Evolutionary conservation across 2,797 vertebrate species (phyloP), one percentile per base, ranked within the genome.

Genomic region (Macropus fuliginosus): DNA sequence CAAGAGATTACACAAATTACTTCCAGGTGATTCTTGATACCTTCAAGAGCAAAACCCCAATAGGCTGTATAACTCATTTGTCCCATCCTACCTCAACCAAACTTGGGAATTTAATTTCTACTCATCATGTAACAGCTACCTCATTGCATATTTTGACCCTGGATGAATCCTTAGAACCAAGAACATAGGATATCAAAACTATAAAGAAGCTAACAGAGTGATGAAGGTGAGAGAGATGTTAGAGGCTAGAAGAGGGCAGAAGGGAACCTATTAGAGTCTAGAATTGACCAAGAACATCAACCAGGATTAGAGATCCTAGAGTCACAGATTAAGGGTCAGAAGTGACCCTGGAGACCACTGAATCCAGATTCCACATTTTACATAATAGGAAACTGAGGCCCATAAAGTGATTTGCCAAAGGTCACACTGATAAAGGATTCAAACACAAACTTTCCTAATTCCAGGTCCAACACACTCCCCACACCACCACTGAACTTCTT

Each of bases 1-100:
- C 59, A 91, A 91, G 96, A 98, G 95, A 54, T 40, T 92, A 94
- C 97, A 89, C 91, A 92, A 98, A 96, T 52, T 97, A 95, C 94
- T 97, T 96, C 95, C 95, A 62, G 92, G 89, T 90, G 93, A 90
- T 91, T 97, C 94, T 97, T 95, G 96, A 56, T 95, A 97, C 40
- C 10, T 81, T 96, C 91, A 95, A 93, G 96, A 98, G 66, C 92
- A 96, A 97, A 56, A 91, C 96, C 95, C 90, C 91, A 92, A 34
- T 24, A 2, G 5, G 4, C 56, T 95, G 50, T 93, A 55, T 92
- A 96, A 95, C 91, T 34, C 56, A 91, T 96, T 52, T 40, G n/a
- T 81, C 18, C 90, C 90, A 92, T 92, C 96, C 62, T 40, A 29
- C 90, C 74, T 96, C 91, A 93, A n/a, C 24, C 95, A 56, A 8